Percentiles rank a stretch among this genome's conserved stretches.
Conservation (phyloP, 1,140 invertebrate genomes). For the Drosophila burlai region DNA sequence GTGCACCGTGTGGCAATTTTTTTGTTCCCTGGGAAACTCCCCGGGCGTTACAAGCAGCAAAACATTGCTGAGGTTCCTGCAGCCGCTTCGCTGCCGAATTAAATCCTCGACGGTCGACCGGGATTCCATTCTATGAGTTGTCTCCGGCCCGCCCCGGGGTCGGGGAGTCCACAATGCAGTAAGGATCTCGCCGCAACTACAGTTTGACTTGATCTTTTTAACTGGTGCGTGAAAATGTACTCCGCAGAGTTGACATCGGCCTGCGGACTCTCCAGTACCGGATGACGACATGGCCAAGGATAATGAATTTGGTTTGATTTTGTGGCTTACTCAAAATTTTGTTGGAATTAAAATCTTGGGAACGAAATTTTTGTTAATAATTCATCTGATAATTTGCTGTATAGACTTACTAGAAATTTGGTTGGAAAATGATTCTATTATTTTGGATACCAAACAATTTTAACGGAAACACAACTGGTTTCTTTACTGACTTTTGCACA, state of each 20-base stretch:
- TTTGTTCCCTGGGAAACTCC: background rate
- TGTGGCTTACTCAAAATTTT: background rate
- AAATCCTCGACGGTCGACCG: background rate
- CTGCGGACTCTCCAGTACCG: no score
- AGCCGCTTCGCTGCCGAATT: background rate
- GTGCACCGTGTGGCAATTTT: background rate
- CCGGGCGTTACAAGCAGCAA: background rate
- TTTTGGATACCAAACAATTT: background rate
- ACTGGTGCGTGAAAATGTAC: background rate
- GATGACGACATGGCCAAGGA: background rate
- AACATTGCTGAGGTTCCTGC: background rate
- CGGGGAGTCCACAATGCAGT: no score
- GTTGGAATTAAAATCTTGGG: background rate
- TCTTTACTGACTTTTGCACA: background rate
- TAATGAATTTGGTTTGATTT: background rate
- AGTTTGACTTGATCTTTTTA: background rate
- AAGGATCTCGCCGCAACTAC: background rate
- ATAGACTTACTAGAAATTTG: background rate
- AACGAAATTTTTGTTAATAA: background rate
- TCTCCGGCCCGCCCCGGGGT: no score
- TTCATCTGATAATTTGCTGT: no score
- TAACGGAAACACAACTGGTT: background rate
- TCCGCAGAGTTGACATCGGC: background rate
- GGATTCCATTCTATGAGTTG: background rate
- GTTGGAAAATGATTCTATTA: background rate